Percentiles rank a stretch among this genome's conserved stretches.
Conservation (phyloP, 2,888 invertebrate genomes). For the Cinara cedri region DNA sequence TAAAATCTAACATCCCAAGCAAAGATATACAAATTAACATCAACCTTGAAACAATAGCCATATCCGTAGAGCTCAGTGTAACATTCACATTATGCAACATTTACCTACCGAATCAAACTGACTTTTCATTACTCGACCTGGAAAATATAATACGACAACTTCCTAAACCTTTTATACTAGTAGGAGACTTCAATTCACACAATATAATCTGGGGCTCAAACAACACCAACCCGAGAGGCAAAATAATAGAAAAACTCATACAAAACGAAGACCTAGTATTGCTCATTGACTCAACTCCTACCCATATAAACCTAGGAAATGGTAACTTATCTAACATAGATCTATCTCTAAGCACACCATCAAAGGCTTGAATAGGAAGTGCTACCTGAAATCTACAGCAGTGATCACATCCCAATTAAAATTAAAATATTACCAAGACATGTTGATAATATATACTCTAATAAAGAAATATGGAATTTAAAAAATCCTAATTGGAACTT, state of each 20-base stretch:
- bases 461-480: no score
- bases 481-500: slow-evolving; percentile 26
- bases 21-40: no score
- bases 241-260: neutral
- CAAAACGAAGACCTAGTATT: neutral
- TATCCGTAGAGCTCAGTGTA: neutral
- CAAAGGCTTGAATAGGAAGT: neutral
- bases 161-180: neutral
- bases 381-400: neutral
- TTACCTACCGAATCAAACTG: neutral
- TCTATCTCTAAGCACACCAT: neutral
- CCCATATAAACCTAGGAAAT: neutral
- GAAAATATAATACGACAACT: neutral
- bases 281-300: neutral
- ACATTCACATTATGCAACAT: neutral
- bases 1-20: no score
- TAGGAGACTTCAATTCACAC: neutral
- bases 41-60: neutral
- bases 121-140: neutral
- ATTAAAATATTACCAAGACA: no score
- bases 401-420: slow-evolving; percentile 11
- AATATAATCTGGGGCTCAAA: neutral
- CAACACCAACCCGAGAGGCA: neutral
- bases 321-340: neutral
- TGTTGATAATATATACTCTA: no score